phyloP scores from a whole-genome alignment of 2,888 invertebrate genomes.

The Brachypterus glaber region DNA sequence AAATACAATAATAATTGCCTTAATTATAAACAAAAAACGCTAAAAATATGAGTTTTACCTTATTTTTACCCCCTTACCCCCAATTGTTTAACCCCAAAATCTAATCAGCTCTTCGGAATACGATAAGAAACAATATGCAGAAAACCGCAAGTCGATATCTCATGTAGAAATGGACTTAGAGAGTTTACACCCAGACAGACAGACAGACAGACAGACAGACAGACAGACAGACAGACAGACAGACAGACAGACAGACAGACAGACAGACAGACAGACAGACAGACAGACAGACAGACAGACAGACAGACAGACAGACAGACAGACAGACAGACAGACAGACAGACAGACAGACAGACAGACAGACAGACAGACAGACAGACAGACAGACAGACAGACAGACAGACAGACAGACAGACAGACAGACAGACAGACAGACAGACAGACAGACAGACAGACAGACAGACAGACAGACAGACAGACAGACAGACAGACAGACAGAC shows the following conservation, averaged over 20 bases:
- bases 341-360: not conserved
- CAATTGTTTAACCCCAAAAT: no score
- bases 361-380: not conserved
- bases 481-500: not conserved
- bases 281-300: slow-evolving; percentile 3
- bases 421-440: not conserved
- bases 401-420: not conserved
- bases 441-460: not conserved
- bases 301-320: not conserved
- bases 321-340: not conserved
- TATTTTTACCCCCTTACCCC: no score
- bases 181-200: no score
- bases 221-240: slow-evolving; percentile 1
- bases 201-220: slow-evolving; percentile 1
- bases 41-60: no score
- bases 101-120: no score
- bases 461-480: not conserved
- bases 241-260: not conserved
- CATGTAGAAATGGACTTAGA: no score
- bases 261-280: not conserved
- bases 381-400: not conserved
- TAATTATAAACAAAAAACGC: no score
- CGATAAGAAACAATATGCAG: no score
- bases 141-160: no score
- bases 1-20: no score